Conservation (phyloP, 2,888 invertebrate species). For the Troides aeacus region DNA sequence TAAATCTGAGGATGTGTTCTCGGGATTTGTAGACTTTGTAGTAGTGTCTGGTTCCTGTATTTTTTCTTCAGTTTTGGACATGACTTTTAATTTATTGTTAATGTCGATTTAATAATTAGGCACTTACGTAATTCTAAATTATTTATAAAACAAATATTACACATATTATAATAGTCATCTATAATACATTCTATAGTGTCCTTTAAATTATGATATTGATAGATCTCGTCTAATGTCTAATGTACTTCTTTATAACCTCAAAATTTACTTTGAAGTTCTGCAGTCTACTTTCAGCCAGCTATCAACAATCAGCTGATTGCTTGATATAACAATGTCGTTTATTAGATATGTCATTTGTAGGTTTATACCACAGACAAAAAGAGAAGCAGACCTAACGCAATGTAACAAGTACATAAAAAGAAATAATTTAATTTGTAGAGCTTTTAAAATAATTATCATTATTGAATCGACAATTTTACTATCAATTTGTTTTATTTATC, state of each 20-base stretch:
- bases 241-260: constrained; percentile 9
- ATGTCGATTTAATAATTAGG: not conserved
- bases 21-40: constrained; percentile 34
- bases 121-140: constrained; percentile 7
- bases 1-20: constrained; percentile 21
- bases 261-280: not conserved
- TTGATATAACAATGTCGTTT: not conserved
- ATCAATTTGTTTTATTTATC: too few relatives aligned
- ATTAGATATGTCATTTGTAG: too few relatives aligned
- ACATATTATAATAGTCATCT: not conserved
- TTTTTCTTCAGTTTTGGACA: constrained; percentile 33
- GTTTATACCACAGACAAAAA: too few relatives aligned
- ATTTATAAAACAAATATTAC: not conserved
- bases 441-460: too few relatives aligned
- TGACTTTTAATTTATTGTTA: constrained; percentile 7
- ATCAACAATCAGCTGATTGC: constrained; percentile 17
- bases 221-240: not conserved
- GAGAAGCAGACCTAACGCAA: too few relatives aligned
- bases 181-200: not conserved
- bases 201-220: not conserved
- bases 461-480: too few relatives aligned
- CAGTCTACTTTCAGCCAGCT: not conserved
- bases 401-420: too few relatives aligned
- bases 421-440: too few relatives aligned
- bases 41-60: constrained; percentile 33